Conservation (phyloP, 53 echinoderm and acorn worm species). For the Temnopleurus reevesii region DNA sequence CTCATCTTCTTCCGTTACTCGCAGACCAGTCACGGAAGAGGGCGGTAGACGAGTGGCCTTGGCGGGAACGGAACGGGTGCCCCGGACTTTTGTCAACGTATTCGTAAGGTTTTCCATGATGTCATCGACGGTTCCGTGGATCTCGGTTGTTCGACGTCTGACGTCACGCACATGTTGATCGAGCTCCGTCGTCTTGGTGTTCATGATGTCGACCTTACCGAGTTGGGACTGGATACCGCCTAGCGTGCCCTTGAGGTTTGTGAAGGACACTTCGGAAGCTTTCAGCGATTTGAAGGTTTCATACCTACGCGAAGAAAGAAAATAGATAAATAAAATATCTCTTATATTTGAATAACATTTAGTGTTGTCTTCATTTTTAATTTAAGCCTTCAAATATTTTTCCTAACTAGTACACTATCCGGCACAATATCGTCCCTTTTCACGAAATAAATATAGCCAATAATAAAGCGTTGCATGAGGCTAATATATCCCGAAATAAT, state of each 20-base stretch:
- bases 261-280: slow-evolving; percentile 75
- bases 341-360: no score
- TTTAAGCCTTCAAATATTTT: no score
- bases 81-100: slow-evolving; percentile 17
- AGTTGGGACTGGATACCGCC: slow-evolving; percentile 71
- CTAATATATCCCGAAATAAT: no score
- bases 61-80: background rate
- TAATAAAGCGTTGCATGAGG: no score
- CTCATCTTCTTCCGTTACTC: background rate
- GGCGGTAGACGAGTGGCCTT: background rate
- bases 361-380: no score
- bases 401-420: no score
- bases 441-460: no score
- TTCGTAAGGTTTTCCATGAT: slow-evolving; percentile 64
- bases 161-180: slow-evolving; percentile 81
- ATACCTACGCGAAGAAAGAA: slow-evolving; percentile 51
- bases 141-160: slow-evolving; percentile 69
- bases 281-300: slow-evolving; percentile 85
- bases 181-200: slow-evolving; percentile 73
- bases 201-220: slow-evolving; percentile 75
- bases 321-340: background rate
- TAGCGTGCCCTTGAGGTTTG: slow-evolving; percentile 72
- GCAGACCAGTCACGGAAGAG: background rate
- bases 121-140: slow-evolving; percentile 77
- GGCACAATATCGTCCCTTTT: no score